Percentiles rank a stretch among this genome's conserved stretches.
Conservation (phyloP, 1,140 invertebrate genomes). For the Zaprionus vittiger region DNA sequence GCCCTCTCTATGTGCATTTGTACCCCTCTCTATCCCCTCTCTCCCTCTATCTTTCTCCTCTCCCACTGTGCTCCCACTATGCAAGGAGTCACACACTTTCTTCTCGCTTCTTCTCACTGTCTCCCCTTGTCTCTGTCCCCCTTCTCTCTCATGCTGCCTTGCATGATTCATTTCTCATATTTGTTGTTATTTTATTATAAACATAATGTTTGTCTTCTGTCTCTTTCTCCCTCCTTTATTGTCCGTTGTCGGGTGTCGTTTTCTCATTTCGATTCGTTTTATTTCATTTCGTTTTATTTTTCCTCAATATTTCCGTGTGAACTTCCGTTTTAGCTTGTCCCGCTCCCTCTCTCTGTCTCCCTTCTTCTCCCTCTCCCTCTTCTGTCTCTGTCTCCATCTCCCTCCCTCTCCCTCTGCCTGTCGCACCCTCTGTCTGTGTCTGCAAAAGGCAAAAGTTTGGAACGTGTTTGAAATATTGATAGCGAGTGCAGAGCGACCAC, state of each 20-base stretch:
- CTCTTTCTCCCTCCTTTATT: constrained; percentile 26
- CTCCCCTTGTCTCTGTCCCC: too few relatives aligned
- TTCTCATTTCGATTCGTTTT: constrained; percentile 43
- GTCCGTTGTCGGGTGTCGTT: constrained; percentile 46
- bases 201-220: constrained; percentile 57
- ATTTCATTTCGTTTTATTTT: constrained; percentile 69
- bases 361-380: background rate
- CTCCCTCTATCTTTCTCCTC: background rate
- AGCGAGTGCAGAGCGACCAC: constrained; percentile 67
- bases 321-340: constrained; percentile 68
- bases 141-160: constrained; percentile 27
- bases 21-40: background rate
- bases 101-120: background rate
- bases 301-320: constrained; percentile 80
- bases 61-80: constrained; percentile 1
- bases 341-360: background rate
- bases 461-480: constrained; percentile 81
- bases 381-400: background rate
- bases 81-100: background rate
- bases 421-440: constrained; percentile 19
- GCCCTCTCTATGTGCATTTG: background rate
- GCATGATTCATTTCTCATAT: constrained; percentile 72
- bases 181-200: constrained; percentile 60
- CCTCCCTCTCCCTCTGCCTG: background rate
- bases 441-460: constrained; percentile 75